Conservation (phyloP, 2,797 vertebrate genomes). For the Cygnus olor region DNA sequence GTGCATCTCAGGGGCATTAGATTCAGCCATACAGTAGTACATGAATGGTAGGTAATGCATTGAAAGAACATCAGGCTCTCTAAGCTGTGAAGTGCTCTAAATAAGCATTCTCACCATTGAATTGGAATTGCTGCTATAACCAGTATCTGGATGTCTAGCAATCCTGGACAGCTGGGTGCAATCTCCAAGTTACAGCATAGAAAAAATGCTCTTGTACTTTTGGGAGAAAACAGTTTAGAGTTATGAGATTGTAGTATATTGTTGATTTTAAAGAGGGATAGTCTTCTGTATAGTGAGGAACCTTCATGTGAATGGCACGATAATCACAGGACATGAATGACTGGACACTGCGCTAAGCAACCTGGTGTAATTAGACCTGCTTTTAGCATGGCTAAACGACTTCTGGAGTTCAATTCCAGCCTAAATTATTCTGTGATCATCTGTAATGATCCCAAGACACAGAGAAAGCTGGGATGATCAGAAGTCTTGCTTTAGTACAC, state of each 20-base stretch:
- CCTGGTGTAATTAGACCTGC: neutral
- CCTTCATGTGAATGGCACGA: neutral
- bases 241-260: neutral
- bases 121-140: neutral
- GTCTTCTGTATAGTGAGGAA: neutral
- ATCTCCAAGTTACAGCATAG: neutral
- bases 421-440: neutral
- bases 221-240: neutral
- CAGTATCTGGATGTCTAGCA: neutral
- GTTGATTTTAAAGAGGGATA: neutral
- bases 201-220: neutral
- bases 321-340: neutral
- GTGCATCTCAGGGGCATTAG: neutral
- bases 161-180: neutral
- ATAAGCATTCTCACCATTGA: neutral
- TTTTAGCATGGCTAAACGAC: neutral
- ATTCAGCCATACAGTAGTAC: neutral
- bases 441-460: neutral
- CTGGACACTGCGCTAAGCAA: neutral
- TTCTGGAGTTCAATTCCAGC: neutral
- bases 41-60: neutral
- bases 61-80: neutral
- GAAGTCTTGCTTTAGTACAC: neutral
- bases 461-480: neutral
- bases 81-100: neutral